Evolutionary conservation across 2,888 invertebrate species (phyloP).

Genomic region (Platynereis dumerilii): DNA sequence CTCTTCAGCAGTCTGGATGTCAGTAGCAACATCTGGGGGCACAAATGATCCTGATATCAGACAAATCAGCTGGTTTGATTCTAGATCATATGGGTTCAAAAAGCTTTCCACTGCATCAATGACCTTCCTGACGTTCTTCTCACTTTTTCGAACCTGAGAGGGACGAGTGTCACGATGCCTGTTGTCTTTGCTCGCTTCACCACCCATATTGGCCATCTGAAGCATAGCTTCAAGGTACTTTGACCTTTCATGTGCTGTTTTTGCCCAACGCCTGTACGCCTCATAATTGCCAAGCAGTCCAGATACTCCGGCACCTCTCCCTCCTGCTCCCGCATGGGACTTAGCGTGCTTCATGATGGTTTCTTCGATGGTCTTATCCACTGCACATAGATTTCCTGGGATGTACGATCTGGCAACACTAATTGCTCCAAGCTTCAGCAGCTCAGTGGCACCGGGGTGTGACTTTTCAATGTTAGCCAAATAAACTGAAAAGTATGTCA

Average conservation of each 20-base stretch:
- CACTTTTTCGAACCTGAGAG: conserved; percentile 25
- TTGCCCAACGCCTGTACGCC: conserved; percentile 36
- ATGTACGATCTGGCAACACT: conserved; percentile 14
- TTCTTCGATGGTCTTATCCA: conserved; percentile 21
- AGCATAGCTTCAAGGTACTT: neutral
- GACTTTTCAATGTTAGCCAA: no score
- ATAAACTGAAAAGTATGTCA: no score
- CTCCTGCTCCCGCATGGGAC: conserved; percentile 30
- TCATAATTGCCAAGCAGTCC: conserved; percentile 29
- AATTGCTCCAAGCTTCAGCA: conserved; percentile 19
- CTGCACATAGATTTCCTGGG: conserved; percentile 14
- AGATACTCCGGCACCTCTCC: conserved; percentile 32
- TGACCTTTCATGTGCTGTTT: conserved; percentile 17
- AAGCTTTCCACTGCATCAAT: conserved; percentile 26
- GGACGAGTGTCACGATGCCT: conserved; percentile 7
- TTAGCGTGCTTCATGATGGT: conserved; percentile 17
- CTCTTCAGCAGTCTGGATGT: conserved; percentile 19
- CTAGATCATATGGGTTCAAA: conserved; percentile 21
- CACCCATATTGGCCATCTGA: conserved; percentile 11
- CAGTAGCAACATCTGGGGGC: conserved; percentile 10
- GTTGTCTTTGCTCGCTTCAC: conserved; percentile 4
- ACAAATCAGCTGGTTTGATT: conserved; percentile 23
- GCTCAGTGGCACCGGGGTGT: conserved; percentile 5
- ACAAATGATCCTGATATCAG: conserved; percentile 28
- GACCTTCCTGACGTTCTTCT: conserved; percentile 21